These are phyloP conservation scores for Adineta ricciae DNA, from an alignment of 2,888 invertebrate genomes.

Conservation along the genomic window DNA sequence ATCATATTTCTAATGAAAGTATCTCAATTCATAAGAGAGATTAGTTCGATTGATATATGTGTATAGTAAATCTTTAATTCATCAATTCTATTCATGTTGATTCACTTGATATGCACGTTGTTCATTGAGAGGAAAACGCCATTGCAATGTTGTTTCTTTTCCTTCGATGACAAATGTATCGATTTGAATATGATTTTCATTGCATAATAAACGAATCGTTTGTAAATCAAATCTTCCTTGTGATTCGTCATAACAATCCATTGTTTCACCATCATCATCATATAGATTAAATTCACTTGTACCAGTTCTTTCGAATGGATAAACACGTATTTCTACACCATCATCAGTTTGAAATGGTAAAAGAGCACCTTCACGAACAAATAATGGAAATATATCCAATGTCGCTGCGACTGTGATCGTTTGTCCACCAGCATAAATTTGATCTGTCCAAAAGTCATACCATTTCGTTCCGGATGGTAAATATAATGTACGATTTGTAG, in stretches of 20 bases:
- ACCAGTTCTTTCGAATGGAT: neutral
- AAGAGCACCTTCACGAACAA: no score
- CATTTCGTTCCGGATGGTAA: neutral
- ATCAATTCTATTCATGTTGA: neutral
- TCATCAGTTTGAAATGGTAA: no score
- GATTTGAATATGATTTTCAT: neutral
- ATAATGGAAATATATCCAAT: constrained; percentile 20
- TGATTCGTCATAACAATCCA: neutral
- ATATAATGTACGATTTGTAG: neutral
- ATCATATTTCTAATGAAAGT: no score
- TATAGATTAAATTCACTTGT: neutral
- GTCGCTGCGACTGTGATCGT: neutral
- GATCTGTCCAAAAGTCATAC: no score
- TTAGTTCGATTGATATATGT: no score
- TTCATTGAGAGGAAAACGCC: neutral
- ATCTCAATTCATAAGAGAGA: no score
- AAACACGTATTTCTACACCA: no score
- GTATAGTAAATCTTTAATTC: no score
- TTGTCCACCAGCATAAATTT: constrained; percentile 1
- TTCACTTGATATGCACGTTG: neutral
- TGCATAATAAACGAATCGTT: neutral
- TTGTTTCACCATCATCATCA: no score
- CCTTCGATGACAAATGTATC: neutral
- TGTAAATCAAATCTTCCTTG: neutral
- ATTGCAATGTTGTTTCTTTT: neutral